phyloP scores from a whole-genome alignment of 2,113 vertebrate species.

The Colinus virginianus region DNA sequence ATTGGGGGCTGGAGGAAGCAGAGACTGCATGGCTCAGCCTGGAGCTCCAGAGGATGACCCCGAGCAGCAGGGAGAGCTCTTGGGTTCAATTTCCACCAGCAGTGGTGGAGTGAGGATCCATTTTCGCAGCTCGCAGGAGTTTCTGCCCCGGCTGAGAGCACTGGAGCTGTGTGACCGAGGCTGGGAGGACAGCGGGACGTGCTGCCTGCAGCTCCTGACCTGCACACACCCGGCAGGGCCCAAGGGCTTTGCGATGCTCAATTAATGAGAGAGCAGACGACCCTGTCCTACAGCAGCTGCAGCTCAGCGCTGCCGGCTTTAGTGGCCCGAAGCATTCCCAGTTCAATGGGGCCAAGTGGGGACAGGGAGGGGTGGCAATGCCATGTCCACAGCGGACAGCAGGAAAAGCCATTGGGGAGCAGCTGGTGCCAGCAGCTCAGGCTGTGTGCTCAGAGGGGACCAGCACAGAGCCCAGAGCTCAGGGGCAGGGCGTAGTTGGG shows the following conservation, averaged over 20 bases:
- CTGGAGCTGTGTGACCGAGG: not conserved
- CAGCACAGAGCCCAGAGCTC: too few species aligned
- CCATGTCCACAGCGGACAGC: not conserved
- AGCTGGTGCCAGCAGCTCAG: not conserved
- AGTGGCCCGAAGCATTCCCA: not conserved
- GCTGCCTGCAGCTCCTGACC: accelerated
- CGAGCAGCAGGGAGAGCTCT: not conserved
- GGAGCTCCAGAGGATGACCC: accelerated
- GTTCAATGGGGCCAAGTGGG: not conserved
- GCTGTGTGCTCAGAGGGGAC: too few species aligned
- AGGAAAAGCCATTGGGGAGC: not conserved
- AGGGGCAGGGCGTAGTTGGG: too few species aligned
- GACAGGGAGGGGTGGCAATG: not conserved
- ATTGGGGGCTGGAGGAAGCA: accelerated
- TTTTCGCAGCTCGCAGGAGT: not conserved
- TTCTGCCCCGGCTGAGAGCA: not conserved
- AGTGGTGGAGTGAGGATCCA: not conserved
- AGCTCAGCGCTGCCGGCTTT: not conserved
- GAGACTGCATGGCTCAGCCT: too few species aligned
- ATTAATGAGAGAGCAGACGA: not conserved
- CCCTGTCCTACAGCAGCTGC: not conserved
- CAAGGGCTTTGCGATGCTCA: not conserved
- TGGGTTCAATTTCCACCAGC: not conserved
- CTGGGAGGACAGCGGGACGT: accelerated
- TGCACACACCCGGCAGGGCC: accelerated